Evolutionary conservation across 2,797 vertebrate genomes (phyloP), one percentile per base, ranked within the genome.

Genomic region (Phataginus tricuspis): DNA sequence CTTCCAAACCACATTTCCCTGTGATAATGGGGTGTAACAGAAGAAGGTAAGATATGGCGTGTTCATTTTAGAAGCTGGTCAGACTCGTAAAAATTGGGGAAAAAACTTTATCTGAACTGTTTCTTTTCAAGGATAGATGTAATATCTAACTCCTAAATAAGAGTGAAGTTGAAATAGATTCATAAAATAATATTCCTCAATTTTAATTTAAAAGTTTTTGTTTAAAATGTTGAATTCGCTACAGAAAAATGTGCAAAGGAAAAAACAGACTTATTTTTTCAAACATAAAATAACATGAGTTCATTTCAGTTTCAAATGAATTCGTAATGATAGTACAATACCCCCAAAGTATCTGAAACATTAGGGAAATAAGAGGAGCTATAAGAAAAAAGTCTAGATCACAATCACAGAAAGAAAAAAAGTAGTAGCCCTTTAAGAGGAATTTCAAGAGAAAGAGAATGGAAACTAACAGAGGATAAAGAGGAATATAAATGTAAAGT

Each of bases 171-270:
- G n/a, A 94, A 92, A 72, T 77, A 53, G 59, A 80, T 77, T 92
- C 11, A 66, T 27, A 55, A 51, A 31, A 39, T 68, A 74, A 69
- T 92, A 66, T 80, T 92, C 25, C 19, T 80, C 71, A 89, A 64
- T 31, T 82, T 90, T 86, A 92, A 53, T 63, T 69, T 49, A 39
- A n/a, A 77, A 37, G 6, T 27, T 53, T 66, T 90, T 59, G 3
- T 45, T 69, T 57, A 94, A 85, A 74, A 37, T 83, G 16, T 5
- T 83, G 72, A 95, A 86, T 55, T 71, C 23, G 5, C 31, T 13
- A 64, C 31, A 91, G 57, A 91, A 31, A 94, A 68, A 86, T 57
- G 29, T 57, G 9, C 75, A 86, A 97, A 94, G 12, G 8, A 89
- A 69, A 64, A 85, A 69, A 64, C 14, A 19, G 19, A n/a, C n/a